phyloP scores from a whole-genome alignment of 2,113 vertebrate genomes.

The Plecotus auritus region DNA sequence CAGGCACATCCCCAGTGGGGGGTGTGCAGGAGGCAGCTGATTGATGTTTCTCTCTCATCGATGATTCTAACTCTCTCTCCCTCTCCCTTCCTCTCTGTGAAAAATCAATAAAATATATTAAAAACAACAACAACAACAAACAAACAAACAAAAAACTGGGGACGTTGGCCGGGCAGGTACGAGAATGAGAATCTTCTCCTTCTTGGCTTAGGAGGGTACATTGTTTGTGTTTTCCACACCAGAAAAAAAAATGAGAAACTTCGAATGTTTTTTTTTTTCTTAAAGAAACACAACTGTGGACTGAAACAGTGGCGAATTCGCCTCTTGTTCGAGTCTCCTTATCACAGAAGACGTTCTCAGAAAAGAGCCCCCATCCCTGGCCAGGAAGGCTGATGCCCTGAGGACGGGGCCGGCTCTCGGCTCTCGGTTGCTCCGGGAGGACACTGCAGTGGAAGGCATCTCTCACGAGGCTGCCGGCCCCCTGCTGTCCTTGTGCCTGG shows the following conservation, averaged over 20 bases:
- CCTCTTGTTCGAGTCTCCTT: background rate
- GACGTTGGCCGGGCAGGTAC: rapidly evolving
- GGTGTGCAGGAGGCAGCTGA: too few species aligned
- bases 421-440: background rate
- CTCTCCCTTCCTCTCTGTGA: too few species aligned
- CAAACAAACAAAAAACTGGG: too few species aligned
- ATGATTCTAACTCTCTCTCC: too few species aligned
- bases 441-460: background rate
- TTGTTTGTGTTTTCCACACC: background rate
- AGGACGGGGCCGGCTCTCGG: too few species aligned
- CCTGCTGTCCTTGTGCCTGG: background rate
- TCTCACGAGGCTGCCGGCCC: background rate
- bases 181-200: background rate
- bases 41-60: too few species aligned
- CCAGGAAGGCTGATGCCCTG: background rate
- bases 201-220: background rate
- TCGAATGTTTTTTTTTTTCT: background rate
- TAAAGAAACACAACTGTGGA: background rate
- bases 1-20: too few species aligned
- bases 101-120: too few species aligned
- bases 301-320: background rate
- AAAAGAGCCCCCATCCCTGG: background rate
- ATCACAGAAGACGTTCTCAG: background rate
- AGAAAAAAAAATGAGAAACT: background rate
- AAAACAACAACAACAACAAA: too few species aligned